Base-by-base conservation (phyloP, 2,113 vertebrate species). In the Cercocebus atys region DNA sequence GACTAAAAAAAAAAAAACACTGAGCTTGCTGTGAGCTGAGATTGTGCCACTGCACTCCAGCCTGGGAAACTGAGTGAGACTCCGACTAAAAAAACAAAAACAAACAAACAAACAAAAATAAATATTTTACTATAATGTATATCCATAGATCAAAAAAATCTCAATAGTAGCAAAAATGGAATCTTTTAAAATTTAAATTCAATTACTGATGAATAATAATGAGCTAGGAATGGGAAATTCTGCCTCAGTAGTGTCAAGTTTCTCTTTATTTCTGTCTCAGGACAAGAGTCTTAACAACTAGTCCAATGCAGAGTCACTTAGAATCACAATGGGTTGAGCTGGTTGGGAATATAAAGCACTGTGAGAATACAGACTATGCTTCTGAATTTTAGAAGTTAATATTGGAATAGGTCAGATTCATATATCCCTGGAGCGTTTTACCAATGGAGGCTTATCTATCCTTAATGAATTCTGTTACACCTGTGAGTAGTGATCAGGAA, bases 151-250 rank as follows among this genome's bases (percentile, higher is more conserved):
- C 25, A 78, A 73, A 57, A 78, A 83, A 79, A 32, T 25, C 23
- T 76, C 68, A 38, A 4, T 32, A 32, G n/a, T 80, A 30, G 27
- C 20, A 93, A 90, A 90, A 93, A 22, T 64, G 43, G 47, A 13
- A 82, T 76, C 90, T 76, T 50, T 88, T 85, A 85, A 90, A 52
- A 93, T 50, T 93, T 83, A 68, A 97, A 90, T 75, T 90, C 80
- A 95, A 17, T 88, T 76, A 57, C 45, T 13, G 4, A 88, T 61
- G 40, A 84, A 32, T 40, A 83, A 61, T 68, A 68, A 75, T 84
- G 45, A 90, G 14, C 8, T 78, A 35, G 50, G 64, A 93, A 78
- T 50, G 55, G 70, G 59, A 88, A 90, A 70, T 43, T 79, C 25
- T 66, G 20, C 32, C 14, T 76, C 40, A 4, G 27, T 35, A 72